A percentile compares a stretch with the other conserved stretches of the same genome.
Conservation (phyloP, 2,888 invertebrate genomes). For the Tachina lurida region DNA sequence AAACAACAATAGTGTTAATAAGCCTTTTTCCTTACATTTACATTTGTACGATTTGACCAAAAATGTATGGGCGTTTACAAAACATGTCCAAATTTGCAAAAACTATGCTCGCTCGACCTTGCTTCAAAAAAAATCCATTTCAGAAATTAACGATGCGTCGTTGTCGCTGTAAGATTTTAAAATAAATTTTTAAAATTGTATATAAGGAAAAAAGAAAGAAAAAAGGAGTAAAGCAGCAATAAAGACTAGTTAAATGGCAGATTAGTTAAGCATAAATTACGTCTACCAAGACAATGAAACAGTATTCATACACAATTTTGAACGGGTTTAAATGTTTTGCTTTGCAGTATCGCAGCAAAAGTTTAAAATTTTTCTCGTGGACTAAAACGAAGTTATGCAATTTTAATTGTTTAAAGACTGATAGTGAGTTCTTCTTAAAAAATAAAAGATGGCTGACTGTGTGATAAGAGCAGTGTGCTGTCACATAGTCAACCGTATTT, state of each 20-base stretch:
- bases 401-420: no score
- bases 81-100: conserved; percentile 51
- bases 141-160: conserved; percentile 39
- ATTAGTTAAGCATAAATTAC: conserved; percentile 50
- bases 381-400: no score
- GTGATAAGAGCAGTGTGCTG: no score
- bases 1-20: conserved; percentile 43
- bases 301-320: background rate
- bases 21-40: conserved; percentile 43
- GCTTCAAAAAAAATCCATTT: conserved; percentile 4
- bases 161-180: conserved; percentile 37
- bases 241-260: no score
- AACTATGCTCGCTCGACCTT: conserved; percentile 46
- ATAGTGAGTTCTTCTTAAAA: no score
- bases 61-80: conserved; percentile 54
- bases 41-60: background rate
- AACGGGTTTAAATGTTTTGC: no score
- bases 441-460: no score
- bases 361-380: no score
- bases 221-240: conserved; percentile 1
- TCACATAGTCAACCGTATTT: no score
- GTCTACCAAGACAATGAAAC: background rate
- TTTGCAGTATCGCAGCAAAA: no score
- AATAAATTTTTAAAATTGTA: conserved; percentile 36
- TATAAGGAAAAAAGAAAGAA: no score